phyloP scores from a whole-genome alignment of 2,888 invertebrate species.

The Octodonta nipae region DNA sequence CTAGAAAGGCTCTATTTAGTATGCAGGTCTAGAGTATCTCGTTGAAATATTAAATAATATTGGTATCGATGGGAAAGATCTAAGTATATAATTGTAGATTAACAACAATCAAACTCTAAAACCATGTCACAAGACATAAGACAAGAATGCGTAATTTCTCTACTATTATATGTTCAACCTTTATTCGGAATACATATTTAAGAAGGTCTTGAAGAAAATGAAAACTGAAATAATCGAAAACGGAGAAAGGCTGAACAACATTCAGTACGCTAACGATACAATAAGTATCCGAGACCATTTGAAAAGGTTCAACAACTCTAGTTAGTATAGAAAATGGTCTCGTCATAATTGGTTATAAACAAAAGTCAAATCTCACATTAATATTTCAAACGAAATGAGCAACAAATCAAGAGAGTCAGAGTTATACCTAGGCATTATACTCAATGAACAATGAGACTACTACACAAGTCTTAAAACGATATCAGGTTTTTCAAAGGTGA shows the following conservation, averaged over 20 bases:
- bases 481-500: too few species aligned
- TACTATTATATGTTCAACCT: not conserved
- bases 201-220: not conserved
- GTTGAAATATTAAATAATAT: constrained; percentile 1
- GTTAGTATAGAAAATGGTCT: not conserved
- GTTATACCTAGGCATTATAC: too few species aligned
- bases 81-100: not conserved
- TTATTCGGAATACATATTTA: too few species aligned
- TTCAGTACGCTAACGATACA: constrained; percentile 1
- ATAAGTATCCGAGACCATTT: not conserved
- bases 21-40: not conserved
- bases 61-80: constrained; percentile 1
- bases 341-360: not conserved
- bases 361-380: constrained; percentile 1
- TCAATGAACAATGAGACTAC: too few species aligned
- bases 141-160: not conserved
- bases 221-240: not conserved
- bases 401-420: too few species aligned
- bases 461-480: too few species aligned
- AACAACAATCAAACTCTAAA: not conserved
- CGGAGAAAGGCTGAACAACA: constrained; percentile 1
- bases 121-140: not conserved
- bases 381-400: too few species aligned
- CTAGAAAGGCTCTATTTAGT: constrained; percentile 1
- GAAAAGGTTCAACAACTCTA: constrained; percentile 1